Percentiles rank a stretch among this genome's conserved stretches.
Evolutionary conservation across 2,888 invertebrate genomes (phyloP).

Genomic region (Hypolimnas misippus): DNA sequence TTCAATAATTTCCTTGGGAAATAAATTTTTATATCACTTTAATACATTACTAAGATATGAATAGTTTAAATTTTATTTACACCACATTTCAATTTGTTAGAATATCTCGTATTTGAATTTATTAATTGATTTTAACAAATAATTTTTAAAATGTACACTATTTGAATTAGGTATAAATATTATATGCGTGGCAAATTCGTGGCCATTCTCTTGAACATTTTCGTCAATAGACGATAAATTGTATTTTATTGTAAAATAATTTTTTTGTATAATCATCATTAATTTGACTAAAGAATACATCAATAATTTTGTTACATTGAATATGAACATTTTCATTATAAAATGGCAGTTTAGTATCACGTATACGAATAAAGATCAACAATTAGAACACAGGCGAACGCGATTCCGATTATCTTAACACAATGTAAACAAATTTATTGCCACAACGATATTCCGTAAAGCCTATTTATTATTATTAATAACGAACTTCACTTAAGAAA

Average conservation of each 20-base stretch:
- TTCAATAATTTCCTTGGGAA: constrained; percentile 81
- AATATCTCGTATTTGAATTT: constrained; percentile 40
- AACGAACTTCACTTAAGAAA: constrained; percentile 35
- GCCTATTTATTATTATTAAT: constrained; percentile 48
- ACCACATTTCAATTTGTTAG: constrained; percentile 48
- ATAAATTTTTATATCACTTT: constrained; percentile 75
- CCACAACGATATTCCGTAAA: constrained; percentile 53
- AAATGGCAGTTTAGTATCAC: constrained; percentile 81
- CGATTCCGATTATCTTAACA: constrained; percentile 48
- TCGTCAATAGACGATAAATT: constrained; percentile 46
- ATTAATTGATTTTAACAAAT: constrained; percentile 30
- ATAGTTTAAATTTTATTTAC: constrained; percentile 75
- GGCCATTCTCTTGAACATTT: constrained; percentile 29
- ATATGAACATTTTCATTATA: constrained; percentile 58
- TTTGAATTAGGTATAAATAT: constrained; percentile 11
- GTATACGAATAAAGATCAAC: constrained; percentile 68
- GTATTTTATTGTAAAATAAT: constrained; percentile 42
- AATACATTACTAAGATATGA: constrained; percentile 81
- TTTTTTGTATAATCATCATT: constrained; percentile 41
- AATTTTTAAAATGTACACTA: constrained; percentile 22
- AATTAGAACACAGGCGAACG: constrained; percentile 59
- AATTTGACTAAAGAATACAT: constrained; percentile 44
- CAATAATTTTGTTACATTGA: constrained; percentile 55
- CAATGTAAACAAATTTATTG: constrained; percentile 65
- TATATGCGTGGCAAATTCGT: constrained; percentile 27